Evolutionary conservation across 2,888 invertebrate genomes (phyloP).

Genomic region (Molorchus minor): DNA sequence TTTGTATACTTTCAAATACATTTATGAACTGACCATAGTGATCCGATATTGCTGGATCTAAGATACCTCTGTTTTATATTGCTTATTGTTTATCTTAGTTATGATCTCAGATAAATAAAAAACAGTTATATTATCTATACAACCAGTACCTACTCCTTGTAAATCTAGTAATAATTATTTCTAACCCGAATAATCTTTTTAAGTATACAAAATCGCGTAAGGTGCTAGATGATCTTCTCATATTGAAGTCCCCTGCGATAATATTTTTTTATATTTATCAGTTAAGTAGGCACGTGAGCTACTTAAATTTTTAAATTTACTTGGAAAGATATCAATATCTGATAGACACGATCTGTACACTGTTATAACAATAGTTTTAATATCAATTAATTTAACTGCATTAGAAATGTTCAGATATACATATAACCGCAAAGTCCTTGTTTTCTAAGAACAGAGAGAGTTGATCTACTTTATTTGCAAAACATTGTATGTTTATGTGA

Average conservation of each 20-base stretch:
- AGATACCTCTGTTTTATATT: background rate
- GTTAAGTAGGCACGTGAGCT: background rate
- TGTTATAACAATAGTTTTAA: no score
- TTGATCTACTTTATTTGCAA: background rate
- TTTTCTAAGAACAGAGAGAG: background rate
- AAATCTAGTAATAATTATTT: background rate
- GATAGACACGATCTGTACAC: no score
- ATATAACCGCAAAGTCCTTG: no score
- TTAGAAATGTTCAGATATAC: background rate
- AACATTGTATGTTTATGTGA: background rate
- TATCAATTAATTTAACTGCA: no score
- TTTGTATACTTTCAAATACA: background rate
- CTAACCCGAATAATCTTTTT: slow-evolving; percentile 3
- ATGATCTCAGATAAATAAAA: no score
- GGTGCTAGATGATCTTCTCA: background rate
- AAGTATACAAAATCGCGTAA: background rate
- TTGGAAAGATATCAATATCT: background rate
- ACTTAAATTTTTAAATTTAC: slow-evolving; percentile 1
- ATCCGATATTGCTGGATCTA: background rate
- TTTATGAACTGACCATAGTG: background rate
- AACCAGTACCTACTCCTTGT: background rate
- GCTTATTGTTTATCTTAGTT: background rate
- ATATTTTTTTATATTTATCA: background rate
- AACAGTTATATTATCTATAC: background rate
- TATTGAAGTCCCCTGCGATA: slow-evolving; percentile 2